These are phyloP conservation scores for Pectinophora gossypiella DNA, from an alignment of 1,140 invertebrate species.

Conservation along the genomic window DNA sequence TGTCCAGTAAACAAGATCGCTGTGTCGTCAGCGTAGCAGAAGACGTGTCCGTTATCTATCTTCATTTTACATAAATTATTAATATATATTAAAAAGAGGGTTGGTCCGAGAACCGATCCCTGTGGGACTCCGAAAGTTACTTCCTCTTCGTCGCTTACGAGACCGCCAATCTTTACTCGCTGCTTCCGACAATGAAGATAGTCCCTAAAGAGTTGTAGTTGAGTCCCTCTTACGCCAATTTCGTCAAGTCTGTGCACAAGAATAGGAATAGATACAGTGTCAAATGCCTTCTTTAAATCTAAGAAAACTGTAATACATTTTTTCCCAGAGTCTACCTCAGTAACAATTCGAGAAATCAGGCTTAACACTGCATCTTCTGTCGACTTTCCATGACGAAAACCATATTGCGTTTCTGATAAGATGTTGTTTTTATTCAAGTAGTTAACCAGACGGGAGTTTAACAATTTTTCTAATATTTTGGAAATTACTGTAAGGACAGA, in stretches of 20 bases:
- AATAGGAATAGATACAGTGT: constrained; percentile 14
- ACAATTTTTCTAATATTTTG: constrained; percentile 9
- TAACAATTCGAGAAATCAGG: background rate
- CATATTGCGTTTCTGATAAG: constrained; percentile 7
- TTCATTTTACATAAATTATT: constrained; percentile 10
- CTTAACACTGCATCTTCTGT: constrained; percentile 6
- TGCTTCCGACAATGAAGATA: too few relatives aligned
- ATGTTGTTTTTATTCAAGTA: constrained; percentile 3
- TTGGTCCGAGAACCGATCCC: constrained; percentile 17
- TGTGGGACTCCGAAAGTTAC: constrained; percentile 11
- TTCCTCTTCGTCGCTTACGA: background rate
- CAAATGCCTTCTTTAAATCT: too few relatives aligned
- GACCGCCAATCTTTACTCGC: too few relatives aligned
- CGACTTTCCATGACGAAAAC: constrained; percentile 4
- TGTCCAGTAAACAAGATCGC: constrained; percentile 6
- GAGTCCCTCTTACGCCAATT: constrained; percentile 3
- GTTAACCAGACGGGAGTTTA: constrained; percentile 4
- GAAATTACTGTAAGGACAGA: constrained; percentile 3
- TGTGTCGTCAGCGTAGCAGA: constrained; percentile 10
- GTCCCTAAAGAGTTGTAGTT: constrained; percentile 2
- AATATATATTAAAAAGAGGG: constrained; percentile 18
- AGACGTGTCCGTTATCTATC: background rate
- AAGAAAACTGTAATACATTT: constrained; percentile 21
- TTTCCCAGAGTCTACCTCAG: constrained; percentile 10
- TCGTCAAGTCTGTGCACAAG: constrained; percentile 8